Conservation (phyloP, 1,140 invertebrate genomes). For the Caerostris extrusa region DNA sequence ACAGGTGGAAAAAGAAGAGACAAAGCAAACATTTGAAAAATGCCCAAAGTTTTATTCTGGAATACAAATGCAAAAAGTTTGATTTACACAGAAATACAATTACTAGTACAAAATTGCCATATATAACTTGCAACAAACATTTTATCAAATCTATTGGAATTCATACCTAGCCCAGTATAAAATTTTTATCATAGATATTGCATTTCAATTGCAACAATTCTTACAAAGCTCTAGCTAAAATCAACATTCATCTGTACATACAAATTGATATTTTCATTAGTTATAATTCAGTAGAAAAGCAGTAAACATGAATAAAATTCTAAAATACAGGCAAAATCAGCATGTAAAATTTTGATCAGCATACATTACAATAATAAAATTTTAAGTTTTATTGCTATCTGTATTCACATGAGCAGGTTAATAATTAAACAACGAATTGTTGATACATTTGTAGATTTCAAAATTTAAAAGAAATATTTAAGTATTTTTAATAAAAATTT, state of each 20-base stretch:
- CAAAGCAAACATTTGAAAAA: slow-evolving; percentile 4
- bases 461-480: too few relatives aligned
- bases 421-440: too few relatives aligned
- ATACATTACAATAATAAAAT: neutral
- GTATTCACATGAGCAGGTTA: too few relatives aligned
- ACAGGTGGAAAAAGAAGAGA: too few relatives aligned
- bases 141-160: slow-evolving; percentile 58
- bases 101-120: slow-evolving; percentile 68
- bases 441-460: too few relatives aligned
- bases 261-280: neutral
- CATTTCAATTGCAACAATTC: slow-evolving; percentile 21
- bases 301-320: neutral
- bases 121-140: slow-evolving; percentile 68
- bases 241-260: slow-evolving; percentile 20
- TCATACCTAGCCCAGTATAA: slow-evolving; percentile 53
- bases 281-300: neutral
- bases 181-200: slow-evolving; percentile 47
- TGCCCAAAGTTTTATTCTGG: slow-evolving; percentile 65
- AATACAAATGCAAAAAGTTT: slow-evolving; percentile 71
- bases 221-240: slow-evolving; percentile 41
- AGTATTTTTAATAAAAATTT: too few relatives aligned
- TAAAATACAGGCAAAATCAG: slow-evolving; percentile 17
- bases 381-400: neutral
- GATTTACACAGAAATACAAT: slow-evolving; percentile 64
- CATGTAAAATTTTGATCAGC: neutral